A percentile compares a stretch with the other conserved stretches of the same genome.
Evolutionary conservation across 2,888 invertebrate species (phyloP).

Genomic region (Hyposoter didymator): DNA sequence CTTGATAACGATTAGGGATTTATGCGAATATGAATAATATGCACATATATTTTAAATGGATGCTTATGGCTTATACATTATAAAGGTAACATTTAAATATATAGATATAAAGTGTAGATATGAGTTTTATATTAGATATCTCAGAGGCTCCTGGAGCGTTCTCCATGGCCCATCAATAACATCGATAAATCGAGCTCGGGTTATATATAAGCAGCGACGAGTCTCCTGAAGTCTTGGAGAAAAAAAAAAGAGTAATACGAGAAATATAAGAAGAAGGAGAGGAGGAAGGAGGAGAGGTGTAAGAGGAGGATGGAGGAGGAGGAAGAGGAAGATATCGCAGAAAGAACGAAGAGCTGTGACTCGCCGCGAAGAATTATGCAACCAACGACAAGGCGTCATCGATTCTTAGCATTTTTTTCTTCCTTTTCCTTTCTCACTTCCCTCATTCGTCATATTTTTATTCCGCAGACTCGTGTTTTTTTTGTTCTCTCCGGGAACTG

Average conservation of each 20-base stretch:
- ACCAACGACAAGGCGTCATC: slow-evolving; percentile 56
- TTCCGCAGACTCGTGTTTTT: slow-evolving; percentile 8
- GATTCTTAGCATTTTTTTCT: slow-evolving; percentile 39
- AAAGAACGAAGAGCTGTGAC: slow-evolving; percentile 22
- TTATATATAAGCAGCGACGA: slow-evolving; percentile 42
- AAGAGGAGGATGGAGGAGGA: neutral
- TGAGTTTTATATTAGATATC: slow-evolving; percentile 57
- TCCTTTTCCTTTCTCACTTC: slow-evolving; percentile 2
- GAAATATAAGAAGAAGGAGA: slow-evolving; percentile 51
- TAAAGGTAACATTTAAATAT: slow-evolving; percentile 4
- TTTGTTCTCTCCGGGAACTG: neutral
- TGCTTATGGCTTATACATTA: slow-evolving; percentile 24
- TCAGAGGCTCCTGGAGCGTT: slow-evolving; percentile 46
- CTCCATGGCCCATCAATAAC: slow-evolving; percentile 61
- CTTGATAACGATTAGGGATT: slow-evolving; percentile 63
- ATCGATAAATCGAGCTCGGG: slow-evolving; percentile 65
- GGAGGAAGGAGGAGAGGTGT: neutral
- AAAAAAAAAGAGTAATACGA: slow-evolving; percentile 61
- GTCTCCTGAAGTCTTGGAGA: slow-evolving; percentile 37
- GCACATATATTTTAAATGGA: slow-evolving; percentile 36
- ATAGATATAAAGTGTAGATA: slow-evolving; percentile 15
- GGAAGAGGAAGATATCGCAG: slow-evolving; percentile 56
- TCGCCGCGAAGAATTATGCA: slow-evolving; percentile 58
- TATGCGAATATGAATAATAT: slow-evolving; percentile 61
- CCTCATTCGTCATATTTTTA: neutral